phyloP scores from a whole-genome alignment of 2,797 vertebrate species.

The Ataeniobius toweri region DNA sequence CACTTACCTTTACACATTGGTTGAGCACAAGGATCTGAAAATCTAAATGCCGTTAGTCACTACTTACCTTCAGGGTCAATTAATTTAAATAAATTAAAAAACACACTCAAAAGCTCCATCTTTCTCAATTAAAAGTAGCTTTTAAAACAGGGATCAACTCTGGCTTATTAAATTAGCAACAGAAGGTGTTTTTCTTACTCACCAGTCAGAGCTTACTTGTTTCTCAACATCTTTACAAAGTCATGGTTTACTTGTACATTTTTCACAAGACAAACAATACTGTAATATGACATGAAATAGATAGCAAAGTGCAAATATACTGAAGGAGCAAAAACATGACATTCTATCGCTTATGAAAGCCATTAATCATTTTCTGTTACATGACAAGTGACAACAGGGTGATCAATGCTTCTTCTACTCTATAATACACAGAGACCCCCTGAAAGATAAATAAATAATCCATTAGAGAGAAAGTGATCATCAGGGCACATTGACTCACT shows the following conservation, averaged over 20 bases:
- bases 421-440: constrained; percentile 79
- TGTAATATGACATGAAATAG: constrained; percentile 72
- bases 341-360: constrained; percentile 74
- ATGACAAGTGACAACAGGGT: constrained; percentile 76
- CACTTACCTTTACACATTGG: constrained; percentile 77
- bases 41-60: constrained; percentile 78
- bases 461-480: constrained; percentile 80
- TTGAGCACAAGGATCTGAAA: constrained; percentile 70
- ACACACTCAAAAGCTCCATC: constrained; percentile 84
- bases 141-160: constrained; percentile 74
- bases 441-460: constrained; percentile 83
- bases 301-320: constrained; percentile 66
- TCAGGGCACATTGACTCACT: constrained; percentile 76
- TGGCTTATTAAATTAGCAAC: constrained; percentile 83
- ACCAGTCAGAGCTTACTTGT: constrained; percentile 87
- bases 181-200: constrained; percentile 87
- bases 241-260: constrained; percentile 87
- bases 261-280: constrained; percentile 81
- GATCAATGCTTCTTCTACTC: constrained; percentile 78
- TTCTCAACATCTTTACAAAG: constrained; percentile 88
- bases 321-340: constrained; percentile 74
- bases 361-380: constrained; percentile 70
- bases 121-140: constrained; percentile 78
- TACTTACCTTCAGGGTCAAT: constrained; percentile 83
- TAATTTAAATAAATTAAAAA: constrained; percentile 68